Conservation (phyloP, 1,140 invertebrate genomes). For the Drosophila sucinea region DNA sequence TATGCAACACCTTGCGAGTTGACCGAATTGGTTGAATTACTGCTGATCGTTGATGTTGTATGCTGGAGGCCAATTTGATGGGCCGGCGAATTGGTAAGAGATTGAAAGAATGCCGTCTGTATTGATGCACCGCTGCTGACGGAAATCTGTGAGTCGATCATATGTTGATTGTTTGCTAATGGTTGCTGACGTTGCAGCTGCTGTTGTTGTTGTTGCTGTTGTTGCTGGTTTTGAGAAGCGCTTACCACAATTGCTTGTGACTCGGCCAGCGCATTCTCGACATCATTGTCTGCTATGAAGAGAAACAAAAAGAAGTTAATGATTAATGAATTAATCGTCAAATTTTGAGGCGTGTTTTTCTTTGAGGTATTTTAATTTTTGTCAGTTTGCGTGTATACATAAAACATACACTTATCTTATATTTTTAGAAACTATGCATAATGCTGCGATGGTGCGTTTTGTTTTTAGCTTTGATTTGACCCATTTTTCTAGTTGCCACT, state of each 20-base stretch:
- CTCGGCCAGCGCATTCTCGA: constrained; percentile 58
- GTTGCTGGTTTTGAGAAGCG: constrained; percentile 45
- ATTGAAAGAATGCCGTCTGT: constrained; percentile 75
- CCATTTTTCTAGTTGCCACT: constrained; percentile 32
- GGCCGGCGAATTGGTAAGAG: constrained; percentile 56
- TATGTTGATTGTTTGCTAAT: constrained; percentile 47
- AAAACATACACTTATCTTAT: constrained; percentile 8
- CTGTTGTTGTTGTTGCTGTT: constrained; percentile 45
- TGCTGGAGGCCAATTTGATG: constrained; percentile 51
- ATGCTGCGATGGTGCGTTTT: constrained; percentile 20
- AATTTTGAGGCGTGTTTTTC: constrained; percentile 1
- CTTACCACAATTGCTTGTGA: constrained; percentile 63
- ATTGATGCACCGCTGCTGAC: constrained; percentile 71
- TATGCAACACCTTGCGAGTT: constrained; percentile 55
- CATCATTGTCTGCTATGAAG: constrained; percentile 62
- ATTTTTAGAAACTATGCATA: constrained; percentile 18
- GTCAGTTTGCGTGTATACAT: neutral
- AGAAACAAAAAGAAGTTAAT: constrained; percentile 15
- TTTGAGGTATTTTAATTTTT: constrained; percentile 9
- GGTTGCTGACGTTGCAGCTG: constrained; percentile 53
- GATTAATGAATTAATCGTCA: constrained; percentile 18
- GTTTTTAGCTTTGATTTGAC: constrained; percentile 59
- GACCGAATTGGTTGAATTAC: constrained; percentile 46
- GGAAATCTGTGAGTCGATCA: constrained; percentile 77
- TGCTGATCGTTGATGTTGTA: constrained; percentile 57